Evolutionary conservation across 2,888 invertebrate genomes (phyloP).

Genomic region (Conomelus anceps): DNA sequence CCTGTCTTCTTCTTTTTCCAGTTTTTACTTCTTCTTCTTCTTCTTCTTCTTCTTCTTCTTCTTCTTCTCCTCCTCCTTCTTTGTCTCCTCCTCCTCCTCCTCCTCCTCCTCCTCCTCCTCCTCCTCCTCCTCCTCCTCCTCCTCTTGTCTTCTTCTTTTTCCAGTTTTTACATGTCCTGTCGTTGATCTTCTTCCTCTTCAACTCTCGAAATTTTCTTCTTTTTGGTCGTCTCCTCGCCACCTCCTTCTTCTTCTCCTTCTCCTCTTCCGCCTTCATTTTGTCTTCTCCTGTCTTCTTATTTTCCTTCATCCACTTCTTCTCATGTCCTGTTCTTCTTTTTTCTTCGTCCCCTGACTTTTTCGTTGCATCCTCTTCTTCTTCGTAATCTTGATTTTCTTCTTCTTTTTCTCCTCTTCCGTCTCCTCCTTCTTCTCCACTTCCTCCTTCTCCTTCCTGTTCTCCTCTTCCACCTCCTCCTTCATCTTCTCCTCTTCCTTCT

Average conservation of each 20-base stretch:
- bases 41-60: background rate
- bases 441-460: background rate
- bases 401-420: background rate
- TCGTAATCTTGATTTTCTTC: background rate
- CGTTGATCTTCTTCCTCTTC: too few species aligned
- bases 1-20: background rate
- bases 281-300: background rate
- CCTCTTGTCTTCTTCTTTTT: background rate
- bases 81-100: background rate
- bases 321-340: too few species aligned
- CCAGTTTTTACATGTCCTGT: too few species aligned
- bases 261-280: background rate
- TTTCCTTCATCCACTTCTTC: too few species aligned
- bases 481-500: background rate
- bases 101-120: background rate
- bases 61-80: background rate
- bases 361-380: background rate
- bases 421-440: background rate
- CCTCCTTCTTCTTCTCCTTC: background rate
- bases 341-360: background rate
- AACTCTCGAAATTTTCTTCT: too few species aligned
- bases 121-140: background rate
- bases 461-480: too few species aligned
- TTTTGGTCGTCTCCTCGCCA: too few species aligned
- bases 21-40: background rate